These are phyloP conservation scores for Cephus pygmeus DNA, from an alignment of 2,888 invertebrate species.

Conservation along the genomic window DNA sequence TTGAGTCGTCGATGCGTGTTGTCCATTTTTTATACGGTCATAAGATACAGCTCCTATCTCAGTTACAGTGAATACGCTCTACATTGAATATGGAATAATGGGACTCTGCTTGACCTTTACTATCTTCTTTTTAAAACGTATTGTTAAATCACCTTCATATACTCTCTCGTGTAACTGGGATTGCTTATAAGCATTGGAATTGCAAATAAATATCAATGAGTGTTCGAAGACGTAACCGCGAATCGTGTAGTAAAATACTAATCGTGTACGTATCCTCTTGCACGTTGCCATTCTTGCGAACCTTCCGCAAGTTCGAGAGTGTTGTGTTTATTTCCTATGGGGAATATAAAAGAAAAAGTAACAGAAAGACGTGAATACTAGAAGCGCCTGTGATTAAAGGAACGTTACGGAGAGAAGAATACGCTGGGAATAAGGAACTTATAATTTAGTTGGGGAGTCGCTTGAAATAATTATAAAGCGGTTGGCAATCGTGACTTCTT, in stretches of 20 bases:
- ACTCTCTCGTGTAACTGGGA: not conserved
- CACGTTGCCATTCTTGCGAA: not conserved
- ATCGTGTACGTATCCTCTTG: conserved; percentile 1
- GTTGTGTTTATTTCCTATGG: not conserved
- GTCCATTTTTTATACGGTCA: not conserved
- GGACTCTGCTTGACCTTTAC: not conserved
- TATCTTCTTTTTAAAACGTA: not conserved
- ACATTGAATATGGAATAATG: not conserved
- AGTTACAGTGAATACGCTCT: not conserved
- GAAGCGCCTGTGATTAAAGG: not conserved
- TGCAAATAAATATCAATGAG: not conserved
- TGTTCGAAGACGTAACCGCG: not conserved
- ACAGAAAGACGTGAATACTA: not conserved
- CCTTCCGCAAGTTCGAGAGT: not conserved
- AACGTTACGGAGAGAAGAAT: not conserved
- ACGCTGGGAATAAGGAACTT: conserved; percentile 29
- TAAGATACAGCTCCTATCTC: not conserved
- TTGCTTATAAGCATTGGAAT: not conserved
- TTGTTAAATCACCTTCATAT: not conserved
- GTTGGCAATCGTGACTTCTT: conserved; percentile 29
- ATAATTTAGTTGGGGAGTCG: conserved; percentile 29
- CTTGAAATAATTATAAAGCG: conserved; percentile 38
- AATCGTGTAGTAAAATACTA: not conserved
- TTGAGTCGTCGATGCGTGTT: not conserved
- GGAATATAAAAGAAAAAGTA: not conserved